Percentiles rank a stretch among this genome's conserved stretches.
Conservation (phyloP, 2,797 vertebrate species). For the Ctenopoma kingsleyae region DNA sequence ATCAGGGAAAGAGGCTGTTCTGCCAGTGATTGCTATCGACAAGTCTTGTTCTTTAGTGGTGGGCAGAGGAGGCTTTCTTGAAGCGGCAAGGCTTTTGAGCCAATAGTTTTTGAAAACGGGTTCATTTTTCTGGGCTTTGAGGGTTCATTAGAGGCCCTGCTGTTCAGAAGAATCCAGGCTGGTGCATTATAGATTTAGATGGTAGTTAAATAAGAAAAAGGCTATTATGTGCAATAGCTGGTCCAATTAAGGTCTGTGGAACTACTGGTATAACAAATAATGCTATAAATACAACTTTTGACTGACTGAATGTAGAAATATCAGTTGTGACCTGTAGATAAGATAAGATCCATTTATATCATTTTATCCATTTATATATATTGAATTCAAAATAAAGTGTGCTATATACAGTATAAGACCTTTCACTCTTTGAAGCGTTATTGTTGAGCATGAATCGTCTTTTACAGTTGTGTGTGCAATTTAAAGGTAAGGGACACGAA, state of each 20-base stretch:
- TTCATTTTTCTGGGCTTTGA: neutral
- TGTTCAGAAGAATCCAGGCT: slow-evolving; percentile 11
- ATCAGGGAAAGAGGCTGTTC: slow-evolving; percentile 20
- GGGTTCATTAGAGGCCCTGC: slow-evolving; percentile 7
- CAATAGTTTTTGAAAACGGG: slow-evolving; percentile 16
- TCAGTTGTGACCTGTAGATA: neutral
- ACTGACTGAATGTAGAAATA: neutral
- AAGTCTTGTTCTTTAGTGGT: slow-evolving; percentile 29
- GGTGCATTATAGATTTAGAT: neutral
- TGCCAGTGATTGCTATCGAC: slow-evolving; percentile 45
- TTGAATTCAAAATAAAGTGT: too few species aligned
- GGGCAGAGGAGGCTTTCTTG: slow-evolving; percentile 17
- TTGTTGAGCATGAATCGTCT: too few species aligned
- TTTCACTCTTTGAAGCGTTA: too few species aligned
- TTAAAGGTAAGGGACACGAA: too few species aligned
- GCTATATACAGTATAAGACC: too few species aligned
- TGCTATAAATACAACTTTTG: neutral
- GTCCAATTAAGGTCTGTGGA: neutral
- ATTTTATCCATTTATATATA: too few species aligned
- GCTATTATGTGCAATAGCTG: neutral
- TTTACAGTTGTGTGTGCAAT: too few species aligned
- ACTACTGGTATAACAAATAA: neutral
- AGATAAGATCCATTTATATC: too few species aligned
- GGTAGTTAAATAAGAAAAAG: neutral
- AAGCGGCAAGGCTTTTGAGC: neutral